Conservation (phyloP, 2,113 vertebrate species). For the Tapirus terrestris region DNA sequence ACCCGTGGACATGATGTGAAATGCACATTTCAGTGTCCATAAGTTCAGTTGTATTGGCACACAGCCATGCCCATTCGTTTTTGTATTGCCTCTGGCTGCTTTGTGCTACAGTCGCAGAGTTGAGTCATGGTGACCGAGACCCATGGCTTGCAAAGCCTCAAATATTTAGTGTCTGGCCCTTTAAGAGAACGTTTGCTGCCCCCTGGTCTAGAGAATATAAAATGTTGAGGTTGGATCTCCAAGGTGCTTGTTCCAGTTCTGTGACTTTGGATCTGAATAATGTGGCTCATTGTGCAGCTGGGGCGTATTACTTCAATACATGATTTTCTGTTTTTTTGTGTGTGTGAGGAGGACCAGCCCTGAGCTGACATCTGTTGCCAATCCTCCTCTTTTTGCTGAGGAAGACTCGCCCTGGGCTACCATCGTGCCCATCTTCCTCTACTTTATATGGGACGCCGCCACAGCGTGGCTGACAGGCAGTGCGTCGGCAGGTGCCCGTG, state of each 20-base stretch:
- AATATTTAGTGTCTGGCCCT: not conserved
- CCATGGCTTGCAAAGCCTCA: not conserved
- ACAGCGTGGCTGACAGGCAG: no score
- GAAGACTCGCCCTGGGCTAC: no score
- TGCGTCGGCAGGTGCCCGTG: no score
- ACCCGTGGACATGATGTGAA: not conserved
- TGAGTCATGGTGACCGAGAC: not conserved
- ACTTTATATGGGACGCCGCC: no score
- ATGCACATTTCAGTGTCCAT: not conserved
- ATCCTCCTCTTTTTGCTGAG: no score
- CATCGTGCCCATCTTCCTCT: no score
- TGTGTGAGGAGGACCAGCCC: no score
- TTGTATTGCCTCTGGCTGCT: fast-evolving
- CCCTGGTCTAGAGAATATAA: not conserved
- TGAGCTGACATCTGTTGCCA: no score
- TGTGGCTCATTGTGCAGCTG: not conserved
- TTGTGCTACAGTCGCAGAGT: not conserved
- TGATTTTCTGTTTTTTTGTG: not conserved
- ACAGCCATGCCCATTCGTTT: not conserved
- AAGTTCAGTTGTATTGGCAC: not conserved
- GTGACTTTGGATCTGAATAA: not conserved
- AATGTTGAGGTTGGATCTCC: not conserved
- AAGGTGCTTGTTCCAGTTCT: not conserved
- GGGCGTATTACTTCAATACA: not conserved
- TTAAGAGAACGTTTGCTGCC: not conserved